Evolutionary conservation across 2,888 invertebrate genomes (phyloP), one percentile per base, ranked within the genome.

Genomic region (Empis stercorea): DNA sequence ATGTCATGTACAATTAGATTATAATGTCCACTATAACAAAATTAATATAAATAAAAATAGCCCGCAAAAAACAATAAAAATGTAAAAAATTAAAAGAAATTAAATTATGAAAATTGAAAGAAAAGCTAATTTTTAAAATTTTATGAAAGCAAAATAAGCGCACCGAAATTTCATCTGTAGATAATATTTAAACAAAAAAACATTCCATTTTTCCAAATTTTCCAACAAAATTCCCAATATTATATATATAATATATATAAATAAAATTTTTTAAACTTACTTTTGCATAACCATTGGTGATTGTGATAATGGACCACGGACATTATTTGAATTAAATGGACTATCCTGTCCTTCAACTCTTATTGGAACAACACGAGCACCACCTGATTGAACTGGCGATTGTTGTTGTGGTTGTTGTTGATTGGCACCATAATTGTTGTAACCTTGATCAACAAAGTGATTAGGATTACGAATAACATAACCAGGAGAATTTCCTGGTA

Each of bases 291-390:
- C 59, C 17, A 64, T 61, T 27, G 70, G 68, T 37, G 65, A 57
- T 49, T 63, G 60, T 44, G 65, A 63, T 44, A 68, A 57, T 10
- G 68, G 66, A 10, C 66, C 68, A 30, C 65, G 60, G 48, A 55
- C 54, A 16, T 51, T 55, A 17, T 53, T 54, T 13, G 52, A 44
- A 50, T 50, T 54, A 7, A 55, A 51, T 20, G 53, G 53, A 14
- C 52, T 52, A 42, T 52, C 50, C 47, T 52, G 52, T 20, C 58
- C 57, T 45, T 80, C 79, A 55, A 80, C 71, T 53, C 76, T 73
- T 55, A 79, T 78, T 14, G 80, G 80, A 60, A 80, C 76, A 55
- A 79, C 74, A 55, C 79, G 71, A 34, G 76, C 73, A 55, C 71
- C 73, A 40, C 61, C 62, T 17, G 61, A 58, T 55, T 61, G 38